Conservation (phyloP, 2,113 vertebrate species). For the Motacilla tschutschensis region DNA sequence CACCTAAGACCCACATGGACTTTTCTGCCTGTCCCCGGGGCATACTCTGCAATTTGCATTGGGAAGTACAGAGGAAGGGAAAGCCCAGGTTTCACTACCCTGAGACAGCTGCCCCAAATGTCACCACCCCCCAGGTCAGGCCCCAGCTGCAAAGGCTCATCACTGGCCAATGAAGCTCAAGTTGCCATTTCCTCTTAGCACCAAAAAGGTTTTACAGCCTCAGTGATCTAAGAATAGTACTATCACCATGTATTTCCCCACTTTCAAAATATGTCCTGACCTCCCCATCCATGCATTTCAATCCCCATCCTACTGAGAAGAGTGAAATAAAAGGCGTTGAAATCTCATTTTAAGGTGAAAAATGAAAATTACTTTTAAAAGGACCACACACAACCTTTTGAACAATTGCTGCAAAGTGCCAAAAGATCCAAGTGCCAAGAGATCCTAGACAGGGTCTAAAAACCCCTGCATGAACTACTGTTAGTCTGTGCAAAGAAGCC, state of each 20-base stretch:
- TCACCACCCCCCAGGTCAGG: background rate
- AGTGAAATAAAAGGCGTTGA: background rate
- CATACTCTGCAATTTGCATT: background rate
- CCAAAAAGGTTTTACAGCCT: background rate
- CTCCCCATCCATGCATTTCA: background rate
- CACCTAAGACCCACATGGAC: background rate
- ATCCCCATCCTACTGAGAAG: background rate
- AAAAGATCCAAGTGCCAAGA: background rate
- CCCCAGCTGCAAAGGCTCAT: background rate
- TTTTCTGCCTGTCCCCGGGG: background rate
- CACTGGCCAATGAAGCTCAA: background rate
- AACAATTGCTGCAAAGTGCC: background rate
- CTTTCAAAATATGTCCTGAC: background rate
- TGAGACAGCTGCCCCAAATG: background rate
- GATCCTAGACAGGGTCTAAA: background rate
- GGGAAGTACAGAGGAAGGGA: background rate
- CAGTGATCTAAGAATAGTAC: background rate
- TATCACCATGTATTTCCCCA: background rate
- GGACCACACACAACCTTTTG: background rate
- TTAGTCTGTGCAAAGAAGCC: background rate
- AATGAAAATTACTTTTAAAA: background rate
- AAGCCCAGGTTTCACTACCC: background rate
- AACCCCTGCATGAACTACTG: background rate
- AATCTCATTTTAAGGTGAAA: background rate
- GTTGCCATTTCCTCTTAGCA: background rate